Evolutionary conservation across 35 echinoderm and acorn worm species (phyloP).

Genomic region (Lytechinus pictus): DNA sequence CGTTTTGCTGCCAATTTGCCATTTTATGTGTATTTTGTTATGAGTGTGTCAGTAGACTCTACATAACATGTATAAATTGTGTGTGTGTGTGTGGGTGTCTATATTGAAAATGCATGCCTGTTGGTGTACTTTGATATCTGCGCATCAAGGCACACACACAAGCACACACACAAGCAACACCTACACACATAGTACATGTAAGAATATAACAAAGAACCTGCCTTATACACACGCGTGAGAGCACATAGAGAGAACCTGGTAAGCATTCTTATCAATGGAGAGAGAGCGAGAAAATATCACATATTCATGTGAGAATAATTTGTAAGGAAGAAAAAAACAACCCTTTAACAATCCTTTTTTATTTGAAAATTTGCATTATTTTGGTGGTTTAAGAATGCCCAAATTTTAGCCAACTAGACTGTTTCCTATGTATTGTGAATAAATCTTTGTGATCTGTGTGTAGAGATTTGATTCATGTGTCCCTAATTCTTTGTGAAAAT

Average conservation of each 20-base stretch:
- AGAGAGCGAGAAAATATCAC: constrained; percentile 25
- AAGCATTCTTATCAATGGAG: constrained; percentile 35
- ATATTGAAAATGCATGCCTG: not conserved
- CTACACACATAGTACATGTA: constrained; percentile 10
- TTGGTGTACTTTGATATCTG: not conserved
- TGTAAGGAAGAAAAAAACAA: not conserved
- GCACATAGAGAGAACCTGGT: not conserved
- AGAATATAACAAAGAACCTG: constrained; percentile 22
- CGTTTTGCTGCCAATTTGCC: constrained; percentile 16
- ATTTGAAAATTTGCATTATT: constrained; percentile 21
- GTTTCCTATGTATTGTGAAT: constrained; percentile 35
- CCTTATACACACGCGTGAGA: constrained; percentile 18
- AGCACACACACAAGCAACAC: not conserved
- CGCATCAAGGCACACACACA: constrained; percentile 17
- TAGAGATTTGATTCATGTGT: constrained; percentile 44
- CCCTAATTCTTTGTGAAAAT: constrained; percentile 31
- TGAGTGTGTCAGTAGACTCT: constrained; percentile 1
- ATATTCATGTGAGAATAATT: constrained; percentile 25
- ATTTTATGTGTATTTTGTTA: constrained; percentile 14
- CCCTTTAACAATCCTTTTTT: not conserved
- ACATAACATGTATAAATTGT: not conserved
- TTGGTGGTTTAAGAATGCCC: constrained; percentile 13
- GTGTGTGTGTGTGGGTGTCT: not conserved
- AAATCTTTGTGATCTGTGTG: constrained; percentile 16
- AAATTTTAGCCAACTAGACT: constrained; percentile 16